Conservation (phyloP, 2,888 invertebrate genomes). For the Bursaphelenchus okinawaensis region DNA sequence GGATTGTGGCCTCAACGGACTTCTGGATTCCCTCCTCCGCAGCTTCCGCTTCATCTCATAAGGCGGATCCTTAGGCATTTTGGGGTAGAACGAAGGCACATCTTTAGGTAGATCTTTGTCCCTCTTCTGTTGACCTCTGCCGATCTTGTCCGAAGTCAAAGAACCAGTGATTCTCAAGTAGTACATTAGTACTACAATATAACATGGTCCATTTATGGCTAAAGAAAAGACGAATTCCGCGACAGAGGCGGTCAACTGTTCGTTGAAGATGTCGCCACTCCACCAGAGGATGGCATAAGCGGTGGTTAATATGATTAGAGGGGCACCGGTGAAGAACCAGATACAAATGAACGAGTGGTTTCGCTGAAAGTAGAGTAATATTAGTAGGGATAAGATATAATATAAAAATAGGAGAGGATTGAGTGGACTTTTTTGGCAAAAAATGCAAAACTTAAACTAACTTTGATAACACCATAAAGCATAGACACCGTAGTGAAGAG, state of each 20-base stretch:
- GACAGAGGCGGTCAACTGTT: conserved; percentile 50
- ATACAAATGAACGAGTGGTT: conserved; percentile 40
- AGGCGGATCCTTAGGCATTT: conserved; percentile 39
- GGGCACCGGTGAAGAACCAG: conserved; percentile 45
- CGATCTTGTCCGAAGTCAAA: conserved; percentile 34
- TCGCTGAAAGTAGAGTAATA: conserved; percentile 29
- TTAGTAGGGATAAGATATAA: neutral
- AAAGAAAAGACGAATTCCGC: conserved; percentile 53
- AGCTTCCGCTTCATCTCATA: conserved; percentile 34
- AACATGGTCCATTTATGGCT: conserved; percentile 40
- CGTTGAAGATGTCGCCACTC: conserved; percentile 54
- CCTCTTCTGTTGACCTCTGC: neutral
- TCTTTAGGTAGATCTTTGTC: conserved; percentile 6
- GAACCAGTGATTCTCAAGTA: conserved; percentile 45
- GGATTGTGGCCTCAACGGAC: conserved; percentile 8
- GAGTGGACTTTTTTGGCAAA: conserved; percentile 2
- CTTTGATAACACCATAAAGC: conserved; percentile 47
- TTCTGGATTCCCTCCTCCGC: conserved; percentile 21
- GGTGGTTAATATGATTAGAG: conserved; percentile 44
- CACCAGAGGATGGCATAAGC: conserved; percentile 55
- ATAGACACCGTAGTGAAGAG: conserved; percentile 37
- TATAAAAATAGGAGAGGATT: no score
- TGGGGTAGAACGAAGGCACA: conserved; percentile 29
- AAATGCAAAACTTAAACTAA: conserved; percentile 7
- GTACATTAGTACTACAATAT: conserved; percentile 47